Evolutionary conservation across 2,113 vertebrate genomes (phyloP).

Genomic region (Caloenas nicobarica): DNA sequence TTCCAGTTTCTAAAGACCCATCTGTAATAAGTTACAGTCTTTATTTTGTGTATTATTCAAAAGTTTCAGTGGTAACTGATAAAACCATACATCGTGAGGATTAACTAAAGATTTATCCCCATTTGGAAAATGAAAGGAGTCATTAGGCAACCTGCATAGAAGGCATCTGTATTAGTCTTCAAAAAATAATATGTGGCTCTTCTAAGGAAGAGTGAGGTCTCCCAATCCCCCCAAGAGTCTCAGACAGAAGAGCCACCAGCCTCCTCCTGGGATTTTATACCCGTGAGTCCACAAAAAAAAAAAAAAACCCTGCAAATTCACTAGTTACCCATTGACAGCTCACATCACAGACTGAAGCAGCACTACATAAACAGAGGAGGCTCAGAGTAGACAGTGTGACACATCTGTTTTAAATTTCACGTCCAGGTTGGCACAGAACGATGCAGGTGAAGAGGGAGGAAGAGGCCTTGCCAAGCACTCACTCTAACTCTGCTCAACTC

Average conservation of each 20-base stretch:
- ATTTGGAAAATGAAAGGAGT: neutral
- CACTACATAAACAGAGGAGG: accelerated
- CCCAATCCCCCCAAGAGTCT: neutral
- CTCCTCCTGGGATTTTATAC: neutral
- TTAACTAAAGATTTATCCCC: neutral
- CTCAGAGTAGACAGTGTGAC: neutral
- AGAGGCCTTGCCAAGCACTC: neutral
- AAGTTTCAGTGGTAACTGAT: neutral
- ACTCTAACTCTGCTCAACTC: neutral
- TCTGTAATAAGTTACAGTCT: neutral
- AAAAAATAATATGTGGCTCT: neutral
- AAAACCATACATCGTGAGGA: neutral
- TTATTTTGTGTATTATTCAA: neutral
- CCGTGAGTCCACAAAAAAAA: neutral
- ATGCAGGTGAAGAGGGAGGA: neutral
- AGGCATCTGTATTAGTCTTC: neutral
- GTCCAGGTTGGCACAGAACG: neutral
- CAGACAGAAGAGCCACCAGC: neutral
- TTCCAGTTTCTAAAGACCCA: neutral
- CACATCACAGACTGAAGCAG: neutral
- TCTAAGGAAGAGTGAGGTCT: neutral
- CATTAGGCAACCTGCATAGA: neutral
- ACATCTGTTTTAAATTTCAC: neutral
- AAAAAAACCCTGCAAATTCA: neutral
- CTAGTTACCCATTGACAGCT: neutral